Conservation (phyloP, 2,797 vertebrate species). For the Melanogrammus aeglefinus region DNA sequence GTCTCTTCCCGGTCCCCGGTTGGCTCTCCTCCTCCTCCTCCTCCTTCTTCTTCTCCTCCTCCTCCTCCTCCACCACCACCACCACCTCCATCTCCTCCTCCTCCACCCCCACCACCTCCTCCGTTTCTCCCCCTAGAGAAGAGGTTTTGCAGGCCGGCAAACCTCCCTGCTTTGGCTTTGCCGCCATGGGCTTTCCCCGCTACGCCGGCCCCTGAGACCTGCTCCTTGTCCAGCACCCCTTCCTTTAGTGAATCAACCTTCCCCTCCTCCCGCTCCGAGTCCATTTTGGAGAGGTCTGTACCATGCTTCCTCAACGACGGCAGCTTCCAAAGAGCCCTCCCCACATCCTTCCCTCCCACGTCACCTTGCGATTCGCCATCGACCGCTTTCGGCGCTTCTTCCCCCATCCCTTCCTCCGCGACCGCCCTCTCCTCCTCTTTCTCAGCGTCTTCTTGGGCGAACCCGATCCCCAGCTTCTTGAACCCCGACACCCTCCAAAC, state of each 20-base stretch:
- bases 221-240: not conserved
- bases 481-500: not conserved
- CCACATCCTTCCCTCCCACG: conserved; percentile 32
- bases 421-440: too few species aligned
- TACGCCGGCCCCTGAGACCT: not conserved
- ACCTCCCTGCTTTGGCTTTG: conserved; percentile 17
- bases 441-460: too few species aligned
- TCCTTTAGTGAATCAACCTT: not conserved
- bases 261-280: not conserved
- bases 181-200: not conserved
- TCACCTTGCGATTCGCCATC: conserved; percentile 51
- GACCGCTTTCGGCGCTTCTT: not conserved
- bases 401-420: too few species aligned
- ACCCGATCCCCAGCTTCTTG: not conserved
- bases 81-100: not conserved
- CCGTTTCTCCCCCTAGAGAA: conserved; percentile 30
- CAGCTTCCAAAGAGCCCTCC: not conserved
- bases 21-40: not conserved
- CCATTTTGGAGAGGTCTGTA: conserved; percentile 35
- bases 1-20: conserved; percentile 13
- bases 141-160: conserved; percentile 4
- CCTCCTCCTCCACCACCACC: conserved; percentile 15
- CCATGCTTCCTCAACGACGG: conserved; percentile 5
- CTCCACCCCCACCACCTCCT: not conserved
- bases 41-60: not conserved